phyloP scores from a whole-genome alignment of 2,113 vertebrate genomes.

The Heterotilapia buettikoferi region DNA sequence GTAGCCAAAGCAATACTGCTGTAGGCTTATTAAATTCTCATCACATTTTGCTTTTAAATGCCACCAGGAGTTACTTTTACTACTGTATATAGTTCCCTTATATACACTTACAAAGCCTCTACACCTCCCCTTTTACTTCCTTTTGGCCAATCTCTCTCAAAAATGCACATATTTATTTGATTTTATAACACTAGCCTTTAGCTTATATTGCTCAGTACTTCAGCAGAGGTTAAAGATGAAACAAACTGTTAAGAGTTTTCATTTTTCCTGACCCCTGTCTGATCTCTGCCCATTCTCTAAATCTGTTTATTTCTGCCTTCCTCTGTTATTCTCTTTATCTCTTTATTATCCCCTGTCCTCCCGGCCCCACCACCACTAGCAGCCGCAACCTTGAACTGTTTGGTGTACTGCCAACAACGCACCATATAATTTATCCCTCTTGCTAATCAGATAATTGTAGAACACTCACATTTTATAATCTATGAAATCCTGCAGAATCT shows the following conservation, averaged over 20 bases:
- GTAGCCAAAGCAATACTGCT: not conserved
- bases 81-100: not conserved
- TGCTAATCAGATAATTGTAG: slow-evolving; percentile 41
- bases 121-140: not conserved
- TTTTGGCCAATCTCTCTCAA: not conserved
- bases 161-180: not conserved
- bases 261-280: slow-evolving; percentile 9
- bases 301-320: slow-evolving; percentile 2
- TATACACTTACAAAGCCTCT: not conserved
- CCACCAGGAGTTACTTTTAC: not conserved
- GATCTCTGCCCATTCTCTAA: slow-evolving; percentile 7
- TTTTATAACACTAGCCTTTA: slow-evolving; percentile 10
- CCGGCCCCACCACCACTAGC: not conserved
- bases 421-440: slow-evolving; percentile 18
- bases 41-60: not conserved
- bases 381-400: not conserved
- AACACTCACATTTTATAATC: slow-evolving; percentile 15
- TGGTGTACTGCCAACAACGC: not conserved
- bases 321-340: not conserved
- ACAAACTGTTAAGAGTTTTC: not conserved
- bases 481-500: slow-evolving; percentile 15
- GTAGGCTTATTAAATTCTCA: not conserved
- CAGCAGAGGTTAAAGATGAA: slow-evolving; percentile 1
- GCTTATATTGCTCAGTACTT: not conserved
- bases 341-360: not conserved